phyloP scores from a whole-genome alignment of 2,113 vertebrate genomes.

The Phylloscopus trochilus region DNA sequence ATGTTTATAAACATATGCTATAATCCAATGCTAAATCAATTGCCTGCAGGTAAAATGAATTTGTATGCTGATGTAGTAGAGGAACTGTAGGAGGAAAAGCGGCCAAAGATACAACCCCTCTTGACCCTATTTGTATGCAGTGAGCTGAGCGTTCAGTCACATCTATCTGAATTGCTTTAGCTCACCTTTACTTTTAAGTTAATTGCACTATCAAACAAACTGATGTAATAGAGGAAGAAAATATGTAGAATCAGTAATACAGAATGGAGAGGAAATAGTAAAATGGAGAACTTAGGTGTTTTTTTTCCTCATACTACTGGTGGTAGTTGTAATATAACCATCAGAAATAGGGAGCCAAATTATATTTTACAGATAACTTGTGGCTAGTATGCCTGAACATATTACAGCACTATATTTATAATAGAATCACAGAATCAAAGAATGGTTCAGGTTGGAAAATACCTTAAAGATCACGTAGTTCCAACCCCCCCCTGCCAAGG shows the following conservation, averaged over 20 bases:
- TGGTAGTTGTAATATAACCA: neutral
- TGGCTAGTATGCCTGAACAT: neutral
- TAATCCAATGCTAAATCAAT: neutral
- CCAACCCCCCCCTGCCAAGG: fast-evolving
- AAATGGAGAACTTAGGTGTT: neutral
- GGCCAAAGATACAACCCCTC: neutral
- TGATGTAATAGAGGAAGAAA: neutral
- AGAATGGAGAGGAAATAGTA: neutral
- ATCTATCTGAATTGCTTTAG: neutral
- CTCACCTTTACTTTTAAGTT: neutral
- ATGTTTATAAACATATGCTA: neutral
- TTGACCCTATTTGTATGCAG: neutral
- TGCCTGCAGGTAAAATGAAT: neutral
- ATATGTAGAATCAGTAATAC: neutral
- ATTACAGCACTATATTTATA: neutral
- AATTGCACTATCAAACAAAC: neutral
- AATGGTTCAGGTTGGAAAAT: neutral
- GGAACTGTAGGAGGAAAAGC: neutral
- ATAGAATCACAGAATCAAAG: neutral
- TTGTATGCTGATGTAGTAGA: neutral
- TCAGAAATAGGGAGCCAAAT: neutral
- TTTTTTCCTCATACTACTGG: neutral
- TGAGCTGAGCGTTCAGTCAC: neutral
- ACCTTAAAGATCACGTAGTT: neutral
- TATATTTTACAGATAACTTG: neutral